Evolutionary conservation across 2,113 vertebrate species (phyloP).

Genomic region (Archocentrus centrarchus): DNA sequence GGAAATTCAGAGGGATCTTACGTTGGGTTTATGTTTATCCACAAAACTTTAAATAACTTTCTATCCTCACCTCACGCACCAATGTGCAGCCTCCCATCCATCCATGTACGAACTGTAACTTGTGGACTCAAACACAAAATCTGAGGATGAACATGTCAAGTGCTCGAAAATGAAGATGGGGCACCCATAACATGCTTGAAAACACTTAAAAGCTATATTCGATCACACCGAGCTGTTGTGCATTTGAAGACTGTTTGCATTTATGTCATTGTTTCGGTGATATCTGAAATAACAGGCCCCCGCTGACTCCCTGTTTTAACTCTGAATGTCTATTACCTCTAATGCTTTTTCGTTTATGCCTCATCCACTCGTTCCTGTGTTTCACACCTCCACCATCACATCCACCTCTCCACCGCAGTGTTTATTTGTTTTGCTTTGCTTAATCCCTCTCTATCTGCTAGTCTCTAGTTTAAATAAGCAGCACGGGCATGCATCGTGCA

Average conservation of each 20-base stretch:
- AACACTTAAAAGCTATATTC: neutral
- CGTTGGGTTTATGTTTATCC: neutral
- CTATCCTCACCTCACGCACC: neutral
- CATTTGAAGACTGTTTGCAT: neutral
- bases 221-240: too few species aligned
- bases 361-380: neutral
- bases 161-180: neutral
- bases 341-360: neutral
- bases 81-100: neutral
- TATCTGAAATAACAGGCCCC: neutral
- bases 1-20: neutral
- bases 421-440: slow-evolving; percentile 68
- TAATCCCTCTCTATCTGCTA: slow-evolving; percentile 59
- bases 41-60: neutral
- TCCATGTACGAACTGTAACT: neutral
- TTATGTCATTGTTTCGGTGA: neutral
- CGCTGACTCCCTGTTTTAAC: neutral
- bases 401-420: slow-evolving; percentile 34
- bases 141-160: neutral
- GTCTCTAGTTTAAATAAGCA: slow-evolving; percentile 76
- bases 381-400: slow-evolving; percentile 29
- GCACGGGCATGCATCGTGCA: slow-evolving; percentile 10
- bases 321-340: neutral
- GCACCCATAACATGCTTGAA: neutral
- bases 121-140: neutral